Evolutionary conservation across 2,888 invertebrate species (phyloP), one percentile per base, ranked within the genome.

Genomic region (Callinectes sapidus): DNA sequence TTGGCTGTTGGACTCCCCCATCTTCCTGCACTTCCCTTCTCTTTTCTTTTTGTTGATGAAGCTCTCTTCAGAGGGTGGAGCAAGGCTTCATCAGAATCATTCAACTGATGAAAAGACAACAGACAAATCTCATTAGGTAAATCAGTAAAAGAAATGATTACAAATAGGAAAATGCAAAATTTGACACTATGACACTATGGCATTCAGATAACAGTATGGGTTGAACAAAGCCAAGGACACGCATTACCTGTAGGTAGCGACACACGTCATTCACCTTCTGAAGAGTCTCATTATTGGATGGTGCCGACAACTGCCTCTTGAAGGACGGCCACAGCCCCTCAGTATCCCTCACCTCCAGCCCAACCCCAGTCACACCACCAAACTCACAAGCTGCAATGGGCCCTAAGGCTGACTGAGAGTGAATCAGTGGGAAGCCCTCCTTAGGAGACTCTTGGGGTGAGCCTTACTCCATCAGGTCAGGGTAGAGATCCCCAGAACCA

Each of bases 31-130:
- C 66, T 93, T 93, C 10, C 90, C 91, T 42, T 93, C 92, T n/a
- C 91, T 66, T 54, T 89, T 93, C 54, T 93, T 93, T 32, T 93
- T 92, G 81, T 92, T 93, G 35, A 93, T 91, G 39, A 93, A 93
- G 54, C 92, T 93, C 48, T 93, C 39, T 61, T 54, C 42, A 93
- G 85, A 8, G 90, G 86, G 18, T 85, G 32, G 10, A 91, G 16
- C 5, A 89, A 39, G n/a, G 54, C n/a, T n/a, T 88, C 66, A 28
- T 93, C 92, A 14, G 91, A 91, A 35, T 93, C 92, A 91, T 93
- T 88, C 13, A 93, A 88, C 92, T 93, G 54, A 42, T 8, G 0
- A 89, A 81, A 39, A 23, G 0, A 54, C 28, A 55, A 90, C 39
- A n/a, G 39, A 39, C 23, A 39, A 1, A 81, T 16, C 28, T 61